Base-by-base conservation (phyloP, 1,140 invertebrate species). In the Trichonephila inaurata region DNA sequence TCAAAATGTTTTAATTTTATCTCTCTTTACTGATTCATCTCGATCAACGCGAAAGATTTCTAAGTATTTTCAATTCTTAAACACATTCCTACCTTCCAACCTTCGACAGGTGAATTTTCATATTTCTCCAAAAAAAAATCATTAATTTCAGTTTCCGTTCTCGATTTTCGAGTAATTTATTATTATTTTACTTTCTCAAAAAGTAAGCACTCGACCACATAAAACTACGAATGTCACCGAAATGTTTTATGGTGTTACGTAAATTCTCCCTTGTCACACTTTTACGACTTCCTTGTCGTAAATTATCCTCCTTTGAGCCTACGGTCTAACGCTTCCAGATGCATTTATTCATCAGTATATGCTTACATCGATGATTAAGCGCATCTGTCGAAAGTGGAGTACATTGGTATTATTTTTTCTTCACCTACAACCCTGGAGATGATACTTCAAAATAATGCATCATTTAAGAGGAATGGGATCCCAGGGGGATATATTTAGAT, bases 241-340 rank as follows among this genome's bases (percentile, higher is more conserved):
- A 51, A 64, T 88, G 86, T 64, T 88, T 88, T 88, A 88, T 58
- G 86, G 51, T 12, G 58, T 58, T 21, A 33, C 86, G 86, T 88
- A 88, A 88, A 88, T 88, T 64, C 86, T 44, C 28, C 19, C 60
- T 44, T 88, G 86, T 88, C 86, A 66, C 86, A 62, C 33, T n/a
- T 88, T 88, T 88, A 88, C 86, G 86, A 88, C 86, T 88, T 88
- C 86, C 86, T 88, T 64, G 86, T 88, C 86, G 86, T 88, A 88
- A 88, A 88, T 88, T 88, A 88, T 64, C 24, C 86, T 61, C 28
- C 19, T 51, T 21, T 77, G 72, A 40, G 72, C 72, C 72, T 40
- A 60, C 83, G 83, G 83, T 60, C 83, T 85, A 85, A 85, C 83
- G 83, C 83, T 85, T 88, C 86, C 86, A 88, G 86, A 88, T 88